Base-by-base conservation (phyloP, 2,888 invertebrate genomes). In the Cheilosia soror region DNA sequence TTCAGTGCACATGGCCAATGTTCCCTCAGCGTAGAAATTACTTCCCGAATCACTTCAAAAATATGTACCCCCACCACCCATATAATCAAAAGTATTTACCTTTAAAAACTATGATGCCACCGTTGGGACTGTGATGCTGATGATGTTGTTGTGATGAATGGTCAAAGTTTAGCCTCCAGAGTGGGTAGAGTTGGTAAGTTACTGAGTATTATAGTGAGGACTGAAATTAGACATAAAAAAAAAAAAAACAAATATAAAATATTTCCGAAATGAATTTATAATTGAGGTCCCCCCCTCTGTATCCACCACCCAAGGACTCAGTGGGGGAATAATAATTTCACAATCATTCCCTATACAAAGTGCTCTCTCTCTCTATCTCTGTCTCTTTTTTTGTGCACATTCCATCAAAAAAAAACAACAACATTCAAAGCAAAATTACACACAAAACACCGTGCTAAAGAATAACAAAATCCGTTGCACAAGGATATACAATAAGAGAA, bases 211-310 rank as follows among this genome's bases (percentile, higher is more conserved):
- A n/a, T n/a, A 27, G n/a, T 37, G 73, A 63, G 63, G 15, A 37
- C 63, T 63, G 73, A 53, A 73, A 73, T 44, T 13, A 63, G 20
- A 63, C 4, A 71, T 20, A 71, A 58, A 40, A 62, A 53, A 20
- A 60, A 51, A 6, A 51, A 49, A n/a, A 20, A 27, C 27, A 53
- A n/a, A 53, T n/a, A 51, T 2, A 31, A 53, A n/a, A 42, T 20
- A 42, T 53, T 53, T 66, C n/a, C n/a, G n/a, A 72, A 53, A 72
- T 62, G 11, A 31, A 72, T 72, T 72, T 62, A 31, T 42, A 62
- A 72, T 72, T 60, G 57, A 63, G 63, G 15, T 44, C 3, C 1
- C 25, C 4, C 6, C 27, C 53, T 5, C 7, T 27, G 13, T 27
- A 15, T 3, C 13, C 31, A 31, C 4, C 40, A 20, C 25, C 25